Base-by-base conservation (phyloP, 2,113 vertebrate genomes). In the Mola mola region DNA sequence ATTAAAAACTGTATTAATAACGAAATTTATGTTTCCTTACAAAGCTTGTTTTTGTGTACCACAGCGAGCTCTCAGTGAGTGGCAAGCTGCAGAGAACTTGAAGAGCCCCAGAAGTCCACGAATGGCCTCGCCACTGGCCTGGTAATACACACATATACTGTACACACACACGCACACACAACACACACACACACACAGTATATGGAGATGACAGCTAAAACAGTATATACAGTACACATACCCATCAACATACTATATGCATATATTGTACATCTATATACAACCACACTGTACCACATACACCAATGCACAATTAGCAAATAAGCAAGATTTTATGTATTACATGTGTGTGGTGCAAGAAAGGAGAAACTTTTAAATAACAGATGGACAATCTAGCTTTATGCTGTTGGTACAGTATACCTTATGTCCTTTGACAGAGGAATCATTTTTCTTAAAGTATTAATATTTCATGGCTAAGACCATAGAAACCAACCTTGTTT, bases 31-130 rank as follows among this genome's bases (percentile, higher is more conserved):
- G 7, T 33, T 19, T 4, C 7, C 25, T 58, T 4, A 49, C 1
- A 22, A 16, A 29, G 15, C 1, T 7, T 66, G 34, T 44, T 17
- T 64, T 53, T 67, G 1, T 67, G 38, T 24, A 52, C 41, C 87
- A 46, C 67, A 99, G 97, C 89, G 95, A 81, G 95, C 94, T 0
- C 92, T 98, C 41, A 81, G 90, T 2, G 97, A 99, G 1, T 89
- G 94, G 73, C 95, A 96, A 83, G 83, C 81, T 0, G 82, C 91
- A 0, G 97, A 96, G 62, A 91, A 85, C 61, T 90, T 72, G 4
- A 88, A 90, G 49, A 92, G 91, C 31, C 90, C 93, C 4, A 91
- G 93, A 53, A 95, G 92, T 78, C 95, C 95, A 1, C 88, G 94
- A 64, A 79, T 94, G 91, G 89, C 91, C 21, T 97, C 96, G 0